These are phyloP conservation scores for Ciconia nigra DNA, from an alignment of 2,797 vertebrate species.

Conservation along the genomic window DNA sequence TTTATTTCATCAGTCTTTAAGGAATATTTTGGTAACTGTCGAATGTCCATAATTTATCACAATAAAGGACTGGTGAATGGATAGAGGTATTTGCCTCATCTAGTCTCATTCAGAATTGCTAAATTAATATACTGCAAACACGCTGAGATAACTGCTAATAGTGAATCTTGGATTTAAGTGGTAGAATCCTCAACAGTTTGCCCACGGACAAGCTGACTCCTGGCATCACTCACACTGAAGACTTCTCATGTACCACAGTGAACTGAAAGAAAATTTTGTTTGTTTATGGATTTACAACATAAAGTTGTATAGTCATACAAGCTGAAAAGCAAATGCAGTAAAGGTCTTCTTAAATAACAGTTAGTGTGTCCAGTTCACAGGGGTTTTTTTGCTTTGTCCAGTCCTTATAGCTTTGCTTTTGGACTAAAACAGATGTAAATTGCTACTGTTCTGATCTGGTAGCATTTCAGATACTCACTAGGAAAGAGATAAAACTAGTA, in stretches of 20 bases:
- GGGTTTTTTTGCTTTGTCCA: rapidly evolving
- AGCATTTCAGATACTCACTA: neutral
- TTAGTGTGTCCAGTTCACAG: neutral
- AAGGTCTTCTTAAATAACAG: neutral
- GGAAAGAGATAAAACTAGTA: neutral
- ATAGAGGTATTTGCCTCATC: neutral
- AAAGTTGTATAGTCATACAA: neutral
- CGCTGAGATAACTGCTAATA: neutral
- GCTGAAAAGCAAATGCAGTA: neutral
- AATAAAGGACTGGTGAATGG: neutral
- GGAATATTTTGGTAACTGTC: neutral
- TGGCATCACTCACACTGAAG: neutral
- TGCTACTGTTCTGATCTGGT: neutral
- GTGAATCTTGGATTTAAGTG: neutral
- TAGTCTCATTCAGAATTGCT: neutral
- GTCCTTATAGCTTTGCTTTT: neutral
- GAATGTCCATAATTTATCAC: neutral
- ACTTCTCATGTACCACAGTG: neutral
- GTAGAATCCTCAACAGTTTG: neutral
- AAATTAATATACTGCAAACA: neutral
- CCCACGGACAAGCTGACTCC: neutral
- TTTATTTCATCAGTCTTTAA: neutral
- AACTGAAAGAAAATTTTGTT: neutral
- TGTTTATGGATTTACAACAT: neutral
- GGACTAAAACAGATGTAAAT: neutral